Conservation (phyloP, 2,797 vertebrate genomes). For the Gallinago solitaria region DNA sequence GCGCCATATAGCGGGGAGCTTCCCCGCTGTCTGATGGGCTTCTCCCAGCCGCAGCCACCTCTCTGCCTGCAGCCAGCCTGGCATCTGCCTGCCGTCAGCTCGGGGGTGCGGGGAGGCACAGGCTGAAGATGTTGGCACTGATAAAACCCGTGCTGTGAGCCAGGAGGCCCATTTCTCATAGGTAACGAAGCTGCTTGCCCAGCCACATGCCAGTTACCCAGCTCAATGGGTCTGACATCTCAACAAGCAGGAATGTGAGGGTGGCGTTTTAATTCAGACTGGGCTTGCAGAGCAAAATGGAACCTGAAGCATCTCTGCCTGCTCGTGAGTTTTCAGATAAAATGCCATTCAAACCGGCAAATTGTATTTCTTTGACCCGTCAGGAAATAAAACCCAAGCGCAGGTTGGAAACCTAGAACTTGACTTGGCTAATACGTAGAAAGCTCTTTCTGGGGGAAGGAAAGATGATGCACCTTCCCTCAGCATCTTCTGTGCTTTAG, state of each 20-base stretch:
- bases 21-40: neutral
- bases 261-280: neutral
- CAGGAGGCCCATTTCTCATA: accelerated
- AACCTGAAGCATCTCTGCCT: neutral
- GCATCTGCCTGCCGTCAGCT: neutral
- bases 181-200: accelerated
- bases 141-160: neutral
- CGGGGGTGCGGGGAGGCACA: neutral
- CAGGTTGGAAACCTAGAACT: neutral
- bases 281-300: neutral
- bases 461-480: neutral
- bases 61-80: neutral
- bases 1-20: neutral
- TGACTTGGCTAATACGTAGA: accelerated
- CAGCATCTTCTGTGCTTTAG: neutral
- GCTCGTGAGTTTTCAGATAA: neutral
- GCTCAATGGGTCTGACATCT: neutral
- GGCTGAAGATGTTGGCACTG: neutral
- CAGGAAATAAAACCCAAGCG: neutral
- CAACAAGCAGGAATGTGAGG: accelerated
- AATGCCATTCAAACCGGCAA: neutral
- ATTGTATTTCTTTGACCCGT: neutral
- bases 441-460: neutral
- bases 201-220: accelerated
- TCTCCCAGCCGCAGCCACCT: neutral